A percentile compares a stretch with the other conserved stretches of the same genome.
These are phyloP conservation scores for Pseudopleuronectes americanus DNA, from an alignment of 2,797 vertebrate species.

Conservation along the genomic window DNA sequence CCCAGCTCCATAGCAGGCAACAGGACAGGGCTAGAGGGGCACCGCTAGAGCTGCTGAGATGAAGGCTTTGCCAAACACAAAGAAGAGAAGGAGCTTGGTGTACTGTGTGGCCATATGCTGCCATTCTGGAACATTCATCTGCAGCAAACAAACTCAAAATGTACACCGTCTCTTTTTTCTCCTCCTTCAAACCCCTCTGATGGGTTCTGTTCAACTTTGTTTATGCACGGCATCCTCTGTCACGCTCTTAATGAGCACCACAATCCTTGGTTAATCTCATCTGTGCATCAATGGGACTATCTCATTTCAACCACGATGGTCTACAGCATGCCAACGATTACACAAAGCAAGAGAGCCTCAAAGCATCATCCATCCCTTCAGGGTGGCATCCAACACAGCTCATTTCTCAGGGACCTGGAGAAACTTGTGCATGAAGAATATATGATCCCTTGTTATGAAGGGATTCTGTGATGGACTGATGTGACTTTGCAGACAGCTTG, in stretches of 20 bases:
- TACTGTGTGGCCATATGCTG: slow-evolving; percentile 28
- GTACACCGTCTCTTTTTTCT: background rate
- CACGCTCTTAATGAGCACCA: slow-evolving; percentile 7
- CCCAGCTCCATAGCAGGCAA: slow-evolving; percentile 47
- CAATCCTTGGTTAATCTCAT: slow-evolving; percentile 46
- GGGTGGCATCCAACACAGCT: slow-evolving; percentile 17
- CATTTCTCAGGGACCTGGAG: slow-evolving; percentile 13
- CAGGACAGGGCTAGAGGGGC: slow-evolving; percentile 24
- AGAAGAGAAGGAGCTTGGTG: slow-evolving; percentile 22
- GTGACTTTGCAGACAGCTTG: background rate
- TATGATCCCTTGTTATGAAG: background rate
- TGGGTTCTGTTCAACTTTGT: slow-evolving; percentile 10
- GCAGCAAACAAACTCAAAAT: background rate
- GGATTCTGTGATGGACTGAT: too few species aligned
- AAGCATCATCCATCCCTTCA: slow-evolving; percentile 13
- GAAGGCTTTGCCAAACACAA: slow-evolving; percentile 34
- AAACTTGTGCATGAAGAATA: slow-evolving; percentile 10
- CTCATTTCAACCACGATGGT: slow-evolving; percentile 18
- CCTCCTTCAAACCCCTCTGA: slow-evolving; percentile 7
- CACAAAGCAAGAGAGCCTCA: slow-evolving; percentile 25
- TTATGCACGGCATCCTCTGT: slow-evolving; percentile 10
- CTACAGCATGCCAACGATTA: slow-evolving; percentile 14
- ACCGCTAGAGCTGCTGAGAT: slow-evolving; percentile 14
- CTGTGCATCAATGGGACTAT: slow-evolving; percentile 39
- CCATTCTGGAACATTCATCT: slow-evolving; percentile 31